Percentiles rank a stretch among this genome's conserved stretches.
Evolutionary conservation across 2,113 vertebrate genomes (phyloP).

Genomic region (Lepisosteus osseus): DNA sequence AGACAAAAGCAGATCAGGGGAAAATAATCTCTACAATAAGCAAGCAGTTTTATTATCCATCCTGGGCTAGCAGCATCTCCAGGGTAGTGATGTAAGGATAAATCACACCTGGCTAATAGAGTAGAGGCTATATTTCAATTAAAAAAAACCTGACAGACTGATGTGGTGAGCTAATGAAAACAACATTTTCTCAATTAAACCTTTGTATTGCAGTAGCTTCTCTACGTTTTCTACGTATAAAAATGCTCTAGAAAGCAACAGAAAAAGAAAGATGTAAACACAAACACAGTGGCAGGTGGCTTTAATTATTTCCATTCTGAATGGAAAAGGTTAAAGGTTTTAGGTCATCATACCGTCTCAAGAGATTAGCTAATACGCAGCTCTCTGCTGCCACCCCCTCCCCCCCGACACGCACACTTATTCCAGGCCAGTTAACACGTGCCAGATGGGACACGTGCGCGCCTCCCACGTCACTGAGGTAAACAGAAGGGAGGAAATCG

Average conservation of each 20-base stretch:
- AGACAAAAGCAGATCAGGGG: slow-evolving; percentile 3
- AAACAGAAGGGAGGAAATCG: background rate
- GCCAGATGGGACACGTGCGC: slow-evolving; percentile 8
- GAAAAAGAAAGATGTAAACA: slow-evolving; percentile 13
- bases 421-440: background rate
- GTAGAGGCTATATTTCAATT: too few relatives aligned
- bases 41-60: background rate
- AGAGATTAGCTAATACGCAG: slow-evolving; percentile 52
- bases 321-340: slow-evolving; percentile 32
- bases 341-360: slow-evolving; percentile 29
- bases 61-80: too few relatives aligned
- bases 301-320: slow-evolving; percentile 55
- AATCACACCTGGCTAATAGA: too few relatives aligned
- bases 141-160: too few relatives aligned
- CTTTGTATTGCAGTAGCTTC: too few relatives aligned
- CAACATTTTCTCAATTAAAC: too few relatives aligned
- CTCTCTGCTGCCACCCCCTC: slow-evolving; percentile 13
- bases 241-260: too few relatives aligned
- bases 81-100: too few relatives aligned
- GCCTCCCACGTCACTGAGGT: background rate
- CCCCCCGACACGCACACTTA: slow-evolving; percentile 2
- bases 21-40: background rate
- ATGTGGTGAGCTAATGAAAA: too few relatives aligned
- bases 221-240: too few relatives aligned
- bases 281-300: slow-evolving; percentile 54